Conservation (phyloP, 2,888 invertebrate species). For the Ichneumon xanthorius region DNA sequence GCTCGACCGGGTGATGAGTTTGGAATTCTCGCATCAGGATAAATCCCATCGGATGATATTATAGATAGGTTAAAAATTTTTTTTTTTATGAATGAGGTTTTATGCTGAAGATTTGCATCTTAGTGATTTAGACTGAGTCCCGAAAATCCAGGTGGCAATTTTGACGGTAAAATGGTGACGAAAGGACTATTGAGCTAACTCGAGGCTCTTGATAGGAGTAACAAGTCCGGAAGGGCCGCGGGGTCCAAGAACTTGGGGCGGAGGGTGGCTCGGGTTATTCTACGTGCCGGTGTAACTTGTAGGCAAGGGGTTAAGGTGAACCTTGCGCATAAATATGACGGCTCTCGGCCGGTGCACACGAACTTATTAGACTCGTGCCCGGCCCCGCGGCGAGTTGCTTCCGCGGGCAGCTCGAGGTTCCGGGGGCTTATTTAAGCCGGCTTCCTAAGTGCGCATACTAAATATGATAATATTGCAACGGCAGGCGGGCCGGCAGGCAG, state of each 20-base stretch:
- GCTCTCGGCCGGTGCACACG: slow-evolving; percentile 76
- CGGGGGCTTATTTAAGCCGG: slow-evolving; percentile 83
- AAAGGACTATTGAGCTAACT: slow-evolving; percentile 43
- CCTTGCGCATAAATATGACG: slow-evolving; percentile 80
- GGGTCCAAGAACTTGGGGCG: slow-evolving; percentile 13
- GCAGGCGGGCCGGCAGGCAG: slow-evolving; percentile 16
- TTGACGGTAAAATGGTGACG: slow-evolving; percentile 23
- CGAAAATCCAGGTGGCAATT: slow-evolving; percentile 6
- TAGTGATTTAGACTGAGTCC: neutral
- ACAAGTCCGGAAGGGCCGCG: slow-evolving; percentile 13
- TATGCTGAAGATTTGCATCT: neutral
- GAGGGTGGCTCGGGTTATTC: slow-evolving; percentile 25
- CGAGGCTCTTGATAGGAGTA: slow-evolving; percentile 51
- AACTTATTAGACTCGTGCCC: slow-evolving; percentile 83
- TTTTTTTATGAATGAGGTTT: neutral
- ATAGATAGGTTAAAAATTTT: neutral
- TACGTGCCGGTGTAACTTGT: slow-evolving; percentile 32
- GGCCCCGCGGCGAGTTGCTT: slow-evolving; percentile 53
- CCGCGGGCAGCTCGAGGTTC: slow-evolving; percentile 76
- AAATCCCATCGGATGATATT: neutral
- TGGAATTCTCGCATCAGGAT: neutral
- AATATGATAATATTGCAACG: slow-evolving; percentile 85
- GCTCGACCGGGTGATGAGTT: slow-evolving; percentile 26
- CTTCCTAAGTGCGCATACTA: slow-evolving; percentile 84
- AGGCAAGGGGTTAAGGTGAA: slow-evolving; percentile 67